phyloP scores from a whole-genome alignment of 2,888 invertebrate genomes.

The Pasiphila rectangulata region DNA sequence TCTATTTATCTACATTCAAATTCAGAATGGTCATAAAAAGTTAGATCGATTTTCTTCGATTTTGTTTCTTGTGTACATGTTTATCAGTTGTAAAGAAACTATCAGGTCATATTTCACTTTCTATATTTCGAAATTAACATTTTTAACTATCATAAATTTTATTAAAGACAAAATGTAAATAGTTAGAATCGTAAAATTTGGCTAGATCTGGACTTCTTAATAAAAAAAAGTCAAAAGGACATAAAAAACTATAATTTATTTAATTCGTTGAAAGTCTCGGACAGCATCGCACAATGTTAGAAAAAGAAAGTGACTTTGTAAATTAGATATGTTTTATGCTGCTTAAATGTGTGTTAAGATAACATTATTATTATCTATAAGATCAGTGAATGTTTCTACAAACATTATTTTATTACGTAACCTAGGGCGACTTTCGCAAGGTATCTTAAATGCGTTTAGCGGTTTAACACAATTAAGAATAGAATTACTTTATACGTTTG shows the following conservation, averaged over 20 bases:
- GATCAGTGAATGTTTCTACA: not conserved
- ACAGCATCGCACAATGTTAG: slow-evolving; percentile 1
- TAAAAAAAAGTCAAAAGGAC: not conserved
- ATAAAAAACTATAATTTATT: slow-evolving; percentile 14
- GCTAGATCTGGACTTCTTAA: no score
- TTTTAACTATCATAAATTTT: no score
- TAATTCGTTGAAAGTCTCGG: slow-evolving; percentile 4
- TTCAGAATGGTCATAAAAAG: not conserved
- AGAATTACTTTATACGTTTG: no score
- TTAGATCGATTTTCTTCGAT: not conserved
- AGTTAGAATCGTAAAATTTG: no score
- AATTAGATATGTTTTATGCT: not conserved
- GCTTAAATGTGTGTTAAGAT: no score
- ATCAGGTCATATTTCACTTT: no score
- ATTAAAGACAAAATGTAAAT: no score
- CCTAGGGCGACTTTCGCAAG: no score
- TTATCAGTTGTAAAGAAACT: no score
- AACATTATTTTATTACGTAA: not conserved
- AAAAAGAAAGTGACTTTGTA: slow-evolving; percentile 15
- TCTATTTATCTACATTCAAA: slow-evolving; percentile 3
- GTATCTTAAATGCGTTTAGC: no score
- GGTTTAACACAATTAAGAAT: no score
- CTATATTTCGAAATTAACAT: no score
- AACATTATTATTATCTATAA: not conserved
- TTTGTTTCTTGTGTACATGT: not conserved